A percentile compares a stretch with the other conserved stretches of the same genome.
Evolutionary conservation across 2,797 vertebrate genomes (phyloP).

Genomic region (Erithacus rubecula): DNA sequence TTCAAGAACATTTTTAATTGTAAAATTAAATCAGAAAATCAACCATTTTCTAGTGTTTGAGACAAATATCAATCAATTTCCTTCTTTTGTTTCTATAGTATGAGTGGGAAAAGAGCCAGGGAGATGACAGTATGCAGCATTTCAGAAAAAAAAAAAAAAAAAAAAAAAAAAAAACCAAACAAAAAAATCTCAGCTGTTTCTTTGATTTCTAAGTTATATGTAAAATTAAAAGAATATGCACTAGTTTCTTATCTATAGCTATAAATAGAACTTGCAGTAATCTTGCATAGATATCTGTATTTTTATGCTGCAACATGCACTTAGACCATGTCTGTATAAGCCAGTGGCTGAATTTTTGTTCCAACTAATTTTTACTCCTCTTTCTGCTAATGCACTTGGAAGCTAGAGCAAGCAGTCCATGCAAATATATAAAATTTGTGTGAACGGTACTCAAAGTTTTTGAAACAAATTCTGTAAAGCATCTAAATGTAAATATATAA

Average conservation of each 20-base stretch:
- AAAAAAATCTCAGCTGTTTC: neutral
- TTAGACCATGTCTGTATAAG: neutral
- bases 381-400: neutral
- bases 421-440: neutral
- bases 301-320: neutral
- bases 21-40: neutral
- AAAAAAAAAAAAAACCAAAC: neutral
- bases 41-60: neutral
- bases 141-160: neutral
- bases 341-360: neutral
- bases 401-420: neutral
- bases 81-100: neutral
- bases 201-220: neutral
- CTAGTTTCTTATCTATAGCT: neutral
- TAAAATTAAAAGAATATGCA: neutral
- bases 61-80: neutral
- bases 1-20: neutral
- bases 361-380: neutral
- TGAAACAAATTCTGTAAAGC: neutral
- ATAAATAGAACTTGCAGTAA: neutral
- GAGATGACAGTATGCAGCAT: neutral
- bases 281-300: neutral
- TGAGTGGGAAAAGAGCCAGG: neutral
- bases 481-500: neutral
- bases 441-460: neutral